Base-by-base conservation (phyloP, 1,140 invertebrate genomes). In the Aplysia californica region DNA sequence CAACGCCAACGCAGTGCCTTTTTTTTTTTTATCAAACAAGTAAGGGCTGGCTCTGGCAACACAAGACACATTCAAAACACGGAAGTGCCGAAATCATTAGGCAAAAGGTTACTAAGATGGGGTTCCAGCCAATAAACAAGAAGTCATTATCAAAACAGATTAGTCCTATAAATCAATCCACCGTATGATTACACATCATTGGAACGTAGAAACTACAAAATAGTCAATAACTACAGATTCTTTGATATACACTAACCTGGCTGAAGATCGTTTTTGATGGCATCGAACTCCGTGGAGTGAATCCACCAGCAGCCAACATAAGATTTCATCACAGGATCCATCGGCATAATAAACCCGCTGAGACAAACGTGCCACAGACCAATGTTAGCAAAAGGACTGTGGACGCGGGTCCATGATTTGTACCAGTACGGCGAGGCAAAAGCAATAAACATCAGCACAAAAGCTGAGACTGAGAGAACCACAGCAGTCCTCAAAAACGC, bases 291-390 rank as follows among this genome's bases (percentile, higher is more conserved):
- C 87, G 95, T 87, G 80, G 96, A 96, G 88, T 97, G 98, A 69
- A 98, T 94, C 89, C 97, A 96, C 89, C 98, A 95, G 85, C 98
- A 99, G 0, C 97, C 97, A 83, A 94, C 92, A 86, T 98, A 99
- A 5, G 95, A 90, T 82, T 96, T 94, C 81, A 96, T 94, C 85
- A 95, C 96, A 84, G 97, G 97, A 86, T 97, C 97, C 74, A 94
- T 92, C 0, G 97, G 97, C 88, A 96, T 97, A 1, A 95, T 92
- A 82, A 96, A 98, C 76, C 96, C 91, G 76, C 96, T 92, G 84
- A 99, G 97, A 87, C 97, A 99, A 88, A 98, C 97, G 87, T 98
- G 95, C 97, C 97, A 99, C 6, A 99, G 88, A 0, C 97, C 97
- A 94, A 98, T 97, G 66, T 85, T 86, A n/a, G 81, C 81, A 35